Conservation (phyloP, 1,140 invertebrate genomes). For the Drosophila bocqueti region DNA sequence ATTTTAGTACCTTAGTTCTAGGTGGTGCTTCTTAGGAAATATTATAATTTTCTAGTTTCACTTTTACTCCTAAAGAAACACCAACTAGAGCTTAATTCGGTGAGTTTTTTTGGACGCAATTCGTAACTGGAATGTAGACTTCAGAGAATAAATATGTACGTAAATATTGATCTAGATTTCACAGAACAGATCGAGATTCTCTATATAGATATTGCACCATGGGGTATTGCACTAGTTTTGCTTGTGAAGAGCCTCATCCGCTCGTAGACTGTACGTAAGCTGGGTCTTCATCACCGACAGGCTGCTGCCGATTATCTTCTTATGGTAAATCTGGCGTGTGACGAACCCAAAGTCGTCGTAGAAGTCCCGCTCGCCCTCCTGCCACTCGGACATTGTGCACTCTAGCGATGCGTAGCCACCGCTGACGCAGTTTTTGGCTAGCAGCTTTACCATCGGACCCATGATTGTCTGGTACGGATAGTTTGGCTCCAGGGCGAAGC, state of each 20-base stretch:
- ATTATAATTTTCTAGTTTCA: background rate
- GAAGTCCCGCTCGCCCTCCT: conserved; percentile 77
- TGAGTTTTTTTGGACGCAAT: conserved; percentile 56
- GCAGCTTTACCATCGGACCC: conserved; percentile 69
- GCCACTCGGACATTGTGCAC: conserved; percentile 80
- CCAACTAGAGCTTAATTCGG: conserved; percentile 13
- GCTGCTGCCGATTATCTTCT: conserved; percentile 80
- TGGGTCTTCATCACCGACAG: conserved; percentile 81
- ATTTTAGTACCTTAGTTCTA: conserved; percentile 14
- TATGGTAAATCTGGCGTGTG: conserved; percentile 83
- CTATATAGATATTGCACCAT: conserved; percentile 36
- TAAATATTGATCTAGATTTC: conserved; percentile 61
- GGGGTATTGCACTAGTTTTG: conserved; percentile 54
- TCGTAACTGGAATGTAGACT: conserved; percentile 32
- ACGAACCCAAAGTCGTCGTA: conserved; percentile 73
- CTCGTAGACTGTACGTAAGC: conserved; percentile 62
- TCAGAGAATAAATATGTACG: conserved; percentile 27
- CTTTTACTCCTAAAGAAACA: conserved; percentile 1
- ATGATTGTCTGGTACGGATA: conserved; percentile 80
- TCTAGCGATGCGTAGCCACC: conserved; percentile 72
- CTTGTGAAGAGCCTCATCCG: conserved; percentile 64
- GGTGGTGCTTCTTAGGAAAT: background rate
- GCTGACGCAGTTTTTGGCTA: conserved; percentile 63
- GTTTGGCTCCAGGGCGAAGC: conserved; percentile 72
- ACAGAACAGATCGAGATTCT: conserved; percentile 51